phyloP scores from a whole-genome alignment of 2,888 invertebrate genomes.

The Scaptomyza reducta region DNA sequence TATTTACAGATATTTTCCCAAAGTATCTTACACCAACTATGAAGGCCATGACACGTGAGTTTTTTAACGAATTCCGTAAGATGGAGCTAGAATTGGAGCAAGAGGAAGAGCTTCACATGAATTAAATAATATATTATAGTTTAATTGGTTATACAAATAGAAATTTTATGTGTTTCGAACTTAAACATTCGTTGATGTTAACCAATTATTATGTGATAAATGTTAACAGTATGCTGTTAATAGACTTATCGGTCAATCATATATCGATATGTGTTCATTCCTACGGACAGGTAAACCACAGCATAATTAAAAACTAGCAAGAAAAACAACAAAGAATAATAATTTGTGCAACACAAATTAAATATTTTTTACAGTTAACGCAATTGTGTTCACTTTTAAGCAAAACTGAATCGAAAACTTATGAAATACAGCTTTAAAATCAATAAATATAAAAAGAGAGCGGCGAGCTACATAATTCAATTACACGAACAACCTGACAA shows the following conservation, averaged over 20 bases:
- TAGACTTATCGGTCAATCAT: constrained; percentile 13
- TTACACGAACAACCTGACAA: constrained; percentile 54
- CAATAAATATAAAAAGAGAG: constrained; percentile 4
- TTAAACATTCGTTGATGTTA: background rate
- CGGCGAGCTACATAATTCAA: constrained; percentile 44
- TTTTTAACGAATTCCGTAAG: constrained; percentile 58
- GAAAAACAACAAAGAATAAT: constrained; percentile 40
- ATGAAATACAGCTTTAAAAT: constrained; percentile 1
- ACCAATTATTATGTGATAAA: no score
- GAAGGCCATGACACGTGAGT: constrained; percentile 79
- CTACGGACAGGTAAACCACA: constrained; percentile 37
- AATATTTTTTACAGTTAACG: constrained; percentile 7
- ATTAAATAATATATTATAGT: constrained; percentile 6
- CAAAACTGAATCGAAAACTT: background rate
- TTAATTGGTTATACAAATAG: constrained; percentile 22
- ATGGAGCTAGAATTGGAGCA: constrained; percentile 51
- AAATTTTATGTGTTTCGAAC: constrained; percentile 40
- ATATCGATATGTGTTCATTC: constrained; percentile 39
- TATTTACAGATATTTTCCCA: constrained; percentile 84
- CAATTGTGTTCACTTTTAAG: constrained; percentile 8
- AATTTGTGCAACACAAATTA: constrained; percentile 9
- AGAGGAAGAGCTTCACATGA: constrained; percentile 43
- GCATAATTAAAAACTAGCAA: constrained; percentile 49
- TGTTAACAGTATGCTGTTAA: constrained; percentile 15
- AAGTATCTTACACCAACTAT: constrained; percentile 84